Base-by-base conservation (phyloP, 1,140 invertebrate genomes). In the Sinella curviseta region DNA sequence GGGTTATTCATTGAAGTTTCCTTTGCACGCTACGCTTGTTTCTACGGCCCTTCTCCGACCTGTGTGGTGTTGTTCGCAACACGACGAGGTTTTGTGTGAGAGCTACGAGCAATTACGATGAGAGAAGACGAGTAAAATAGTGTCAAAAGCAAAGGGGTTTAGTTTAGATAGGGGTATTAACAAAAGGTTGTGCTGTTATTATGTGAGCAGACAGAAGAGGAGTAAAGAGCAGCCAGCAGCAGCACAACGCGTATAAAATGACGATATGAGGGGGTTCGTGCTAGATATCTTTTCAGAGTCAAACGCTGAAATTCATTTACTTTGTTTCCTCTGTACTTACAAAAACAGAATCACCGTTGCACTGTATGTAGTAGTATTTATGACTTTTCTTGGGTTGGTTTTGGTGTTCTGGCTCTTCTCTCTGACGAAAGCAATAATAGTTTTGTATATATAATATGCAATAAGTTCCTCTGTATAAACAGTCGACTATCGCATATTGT, bases 31-130 rank as follows among this genome's bases (percentile, higher is more conserved):
- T n/a, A n/a, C n/a, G n/a, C n/a, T n/a, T n/a, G n/a, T n/a, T n/a
- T n/a, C 57, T 60, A 60, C 57, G 57, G 57, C 57, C 57, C 57
- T 60, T 60, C 24, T 60, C 57, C 57, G 57, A 60, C 57, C 57
- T 60, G 24, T n/a, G 57, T 12, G 39, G 20, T 8, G 39, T 60
- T 26, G 57, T 60, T 60, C 4, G 39, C n/a, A n/a, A n/a, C n/a
- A n/a, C 39, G 4, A 8, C 39, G 39, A 48, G 39, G 39, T 48
- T 48, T n/a, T 48, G 4, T 48, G 39, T 48, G 39, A 48, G 57
- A 60, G 24, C 57, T 16, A 60, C 57, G 57, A 60, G 57, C 57
- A 17, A 26, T 60, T 60, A 60, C 57, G 57, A 60, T 8, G 39
- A 48, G 4, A 4, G 39, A 48, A 48, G n/a, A n/a, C n/a, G n/a